Conservation (phyloP, 2,113 vertebrate species). For the Ornithorhynchus anatinus region DNA sequence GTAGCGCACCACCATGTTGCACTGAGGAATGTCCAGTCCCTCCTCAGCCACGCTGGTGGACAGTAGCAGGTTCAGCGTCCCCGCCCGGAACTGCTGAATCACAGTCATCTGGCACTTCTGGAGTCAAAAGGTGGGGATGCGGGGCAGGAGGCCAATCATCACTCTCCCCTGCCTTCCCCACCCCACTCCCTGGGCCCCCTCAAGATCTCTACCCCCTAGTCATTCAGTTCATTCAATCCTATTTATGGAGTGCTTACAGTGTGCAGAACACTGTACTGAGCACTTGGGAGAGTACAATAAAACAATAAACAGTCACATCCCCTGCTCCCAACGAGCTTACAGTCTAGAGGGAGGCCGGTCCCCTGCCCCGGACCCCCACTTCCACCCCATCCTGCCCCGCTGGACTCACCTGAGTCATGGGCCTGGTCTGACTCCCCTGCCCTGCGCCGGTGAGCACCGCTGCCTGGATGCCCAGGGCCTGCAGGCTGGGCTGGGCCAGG, state of each 20-base stretch:
- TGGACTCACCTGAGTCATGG: conserved; percentile 93
- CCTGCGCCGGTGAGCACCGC: conserved; percentile 78
- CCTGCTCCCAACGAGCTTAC: too few relatives aligned
- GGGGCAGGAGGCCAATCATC: too few relatives aligned
- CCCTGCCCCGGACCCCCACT: accelerated
- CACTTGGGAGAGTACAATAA: too few relatives aligned
- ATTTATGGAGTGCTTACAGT: too few relatives aligned
- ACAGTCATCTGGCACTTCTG: conserved; percentile 77
- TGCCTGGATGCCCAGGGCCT: conserved; percentile 62
- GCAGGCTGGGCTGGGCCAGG: conserved; percentile 50
- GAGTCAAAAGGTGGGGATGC: too few relatives aligned
- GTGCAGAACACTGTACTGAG: too few relatives aligned
- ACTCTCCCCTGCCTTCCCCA: too few relatives aligned
- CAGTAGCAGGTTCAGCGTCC: conserved; percentile 85
- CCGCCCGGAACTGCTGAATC: conserved; percentile 77
- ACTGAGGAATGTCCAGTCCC: conserved; percentile 88
- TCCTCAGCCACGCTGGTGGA: conserved; percentile 93
- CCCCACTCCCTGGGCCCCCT: too few relatives aligned
- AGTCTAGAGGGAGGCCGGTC: too few relatives aligned
- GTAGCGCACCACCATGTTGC: conserved; percentile 89
- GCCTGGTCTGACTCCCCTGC: conserved; percentile 67
- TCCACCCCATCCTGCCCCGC: too few relatives aligned
- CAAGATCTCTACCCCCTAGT: neutral
- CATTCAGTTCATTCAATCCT: too few relatives aligned
- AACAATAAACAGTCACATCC: too few relatives aligned